Percentiles rank a stretch among this genome's conserved stretches.
Conservation (phyloP, 1,140 invertebrate genomes). For the Bombus waltoni region DNA sequence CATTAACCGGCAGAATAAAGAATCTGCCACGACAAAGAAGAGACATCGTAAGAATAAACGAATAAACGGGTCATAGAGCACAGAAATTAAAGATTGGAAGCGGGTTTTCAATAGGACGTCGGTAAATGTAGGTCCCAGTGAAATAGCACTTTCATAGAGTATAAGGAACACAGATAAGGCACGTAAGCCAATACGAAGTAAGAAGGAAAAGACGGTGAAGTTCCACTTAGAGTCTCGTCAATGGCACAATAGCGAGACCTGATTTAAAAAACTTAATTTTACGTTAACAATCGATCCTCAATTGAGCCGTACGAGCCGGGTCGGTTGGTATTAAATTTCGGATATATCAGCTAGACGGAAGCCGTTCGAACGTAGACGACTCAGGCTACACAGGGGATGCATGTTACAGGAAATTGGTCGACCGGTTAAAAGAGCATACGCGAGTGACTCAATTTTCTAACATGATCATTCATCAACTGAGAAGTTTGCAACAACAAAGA, state of each 20-base stretch:
- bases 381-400: background rate
- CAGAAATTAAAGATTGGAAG: conserved; percentile 23
- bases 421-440: conserved; percentile 31
- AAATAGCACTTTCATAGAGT: conserved; percentile 19
- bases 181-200: conserved; percentile 43
- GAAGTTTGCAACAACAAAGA: background rate
- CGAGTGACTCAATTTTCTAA: conserved; percentile 44
- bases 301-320: background rate
- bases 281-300: conserved; percentile 54
- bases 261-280: conserved; percentile 35
- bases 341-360: conserved; percentile 53
- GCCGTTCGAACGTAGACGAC: conserved; percentile 41
- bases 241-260: background rate
- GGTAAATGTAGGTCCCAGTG: conserved; percentile 41
- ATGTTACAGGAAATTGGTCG: conserved; percentile 56
- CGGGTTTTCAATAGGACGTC: background rate
- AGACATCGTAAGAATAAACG: background rate
- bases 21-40: background rate
- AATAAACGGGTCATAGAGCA: conserved; percentile 27
- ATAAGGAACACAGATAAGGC: conserved; percentile 35
- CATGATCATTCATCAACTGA: background rate
- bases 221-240: conserved; percentile 6
- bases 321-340: conserved; percentile 50
- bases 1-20: background rate
- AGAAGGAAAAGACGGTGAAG: conserved; percentile 1